phyloP scores from a whole-genome alignment of 2,797 vertebrate species.

The Sciurus vulgaris region DNA sequence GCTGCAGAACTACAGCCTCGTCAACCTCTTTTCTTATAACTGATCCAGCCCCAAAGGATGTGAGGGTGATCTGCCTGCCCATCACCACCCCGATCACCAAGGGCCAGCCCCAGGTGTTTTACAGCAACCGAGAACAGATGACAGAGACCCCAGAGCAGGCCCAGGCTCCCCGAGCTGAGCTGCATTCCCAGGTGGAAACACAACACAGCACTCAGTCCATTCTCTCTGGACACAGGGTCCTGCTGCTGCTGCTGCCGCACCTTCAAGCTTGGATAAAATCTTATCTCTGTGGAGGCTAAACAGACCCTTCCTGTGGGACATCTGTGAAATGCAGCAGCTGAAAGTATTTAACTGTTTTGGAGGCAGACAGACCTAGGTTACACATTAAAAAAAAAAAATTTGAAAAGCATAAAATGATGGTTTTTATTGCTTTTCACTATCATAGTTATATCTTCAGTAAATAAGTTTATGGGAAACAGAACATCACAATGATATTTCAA shows the following conservation, averaged over 20 bases:
- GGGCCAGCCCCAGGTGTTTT: neutral
- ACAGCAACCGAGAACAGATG: neutral
- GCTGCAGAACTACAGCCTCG: too few species aligned
- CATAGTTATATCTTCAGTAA: neutral
- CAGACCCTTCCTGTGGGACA: fast-evolving
- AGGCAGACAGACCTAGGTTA: neutral
- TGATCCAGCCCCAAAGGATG: too few species aligned
- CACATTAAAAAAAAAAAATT: neutral
- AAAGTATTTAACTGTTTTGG: neutral
- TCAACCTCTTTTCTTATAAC: neutral
- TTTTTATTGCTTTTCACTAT: neutral
- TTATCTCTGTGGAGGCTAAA: too few species aligned
- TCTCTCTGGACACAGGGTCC: neutral
- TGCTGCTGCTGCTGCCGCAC: fast-evolving
- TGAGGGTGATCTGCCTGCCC: too few species aligned
- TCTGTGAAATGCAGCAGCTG: neutral
- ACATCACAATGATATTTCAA: neutral
- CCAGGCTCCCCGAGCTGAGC: neutral
- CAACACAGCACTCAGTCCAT: neutral
- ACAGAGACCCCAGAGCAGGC: neutral
- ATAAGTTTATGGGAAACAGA: neutral
- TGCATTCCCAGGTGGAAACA: fast-evolving
- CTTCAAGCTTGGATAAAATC: neutral
- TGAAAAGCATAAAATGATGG: neutral
- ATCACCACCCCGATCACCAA: too few species aligned